phyloP scores from a whole-genome alignment of 2,888 invertebrate species.

The Platerodrilus igneus region DNA sequence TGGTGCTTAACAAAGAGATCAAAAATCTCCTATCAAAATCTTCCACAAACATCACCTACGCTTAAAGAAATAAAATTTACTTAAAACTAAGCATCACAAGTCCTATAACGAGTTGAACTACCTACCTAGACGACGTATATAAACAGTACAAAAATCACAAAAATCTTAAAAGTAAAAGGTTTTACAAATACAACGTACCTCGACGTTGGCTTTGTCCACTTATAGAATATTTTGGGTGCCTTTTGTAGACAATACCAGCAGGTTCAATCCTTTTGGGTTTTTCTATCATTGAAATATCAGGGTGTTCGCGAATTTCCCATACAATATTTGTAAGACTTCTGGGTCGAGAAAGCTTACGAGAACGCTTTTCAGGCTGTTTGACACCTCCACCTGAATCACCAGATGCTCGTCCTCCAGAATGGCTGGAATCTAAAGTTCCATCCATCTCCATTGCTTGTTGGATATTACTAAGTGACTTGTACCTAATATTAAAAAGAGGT shows the following conservation, averaged over 20 bases:
- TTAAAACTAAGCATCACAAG: constrained; percentile 22
- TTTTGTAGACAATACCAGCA: constrained; percentile 48
- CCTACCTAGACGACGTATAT: constrained; percentile 15
- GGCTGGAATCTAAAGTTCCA: constrained; percentile 84
- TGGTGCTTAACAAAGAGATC: constrained; percentile 16
- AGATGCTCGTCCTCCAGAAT: constrained; percentile 81
- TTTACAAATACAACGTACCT: constrained; percentile 32
- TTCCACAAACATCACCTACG: constrained; percentile 19
- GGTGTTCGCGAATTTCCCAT: constrained; percentile 59
- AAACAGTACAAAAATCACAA: constrained; percentile 17
- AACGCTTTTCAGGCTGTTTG: constrained; percentile 78
- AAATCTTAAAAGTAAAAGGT: constrained; percentile 28
- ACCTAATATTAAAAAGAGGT: constrained; percentile 71
- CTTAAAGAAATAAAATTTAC: constrained; percentile 18
- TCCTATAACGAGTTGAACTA: constrained; percentile 13
- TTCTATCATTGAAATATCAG: constrained; percentile 43
- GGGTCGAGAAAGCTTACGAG: constrained; percentile 74
- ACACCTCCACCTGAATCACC: constrained; percentile 72
- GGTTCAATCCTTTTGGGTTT: constrained; percentile 42
- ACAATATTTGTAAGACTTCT: constrained; percentile 83
- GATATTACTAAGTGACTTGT: constrained; percentile 66
- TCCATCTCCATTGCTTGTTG: constrained; percentile 66
- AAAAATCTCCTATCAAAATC: constrained; percentile 15
- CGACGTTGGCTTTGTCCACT: constrained; percentile 30
- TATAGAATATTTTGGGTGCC: constrained; percentile 50